These are phyloP conservation scores for Cataglyphis livida DNA, from an alignment of 2,888 invertebrate genomes.

Conservation along the genomic window DNA sequence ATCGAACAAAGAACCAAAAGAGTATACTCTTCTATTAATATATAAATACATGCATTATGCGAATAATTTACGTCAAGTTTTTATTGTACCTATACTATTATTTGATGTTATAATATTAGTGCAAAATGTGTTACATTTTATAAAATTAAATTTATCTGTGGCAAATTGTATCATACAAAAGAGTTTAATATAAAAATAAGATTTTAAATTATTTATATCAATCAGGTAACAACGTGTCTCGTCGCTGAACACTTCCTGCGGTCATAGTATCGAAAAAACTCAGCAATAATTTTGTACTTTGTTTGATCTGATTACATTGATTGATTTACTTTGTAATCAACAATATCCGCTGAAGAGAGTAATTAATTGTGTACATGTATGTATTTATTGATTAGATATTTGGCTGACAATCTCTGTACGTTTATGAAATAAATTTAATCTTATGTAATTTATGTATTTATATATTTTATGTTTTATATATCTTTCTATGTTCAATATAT, in stretches of 20 bases:
- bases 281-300: conserved; percentile 66
- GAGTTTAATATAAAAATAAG: conserved; percentile 10
- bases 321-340: conserved; percentile 69
- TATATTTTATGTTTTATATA: not conserved
- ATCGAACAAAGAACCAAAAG: not conserved
- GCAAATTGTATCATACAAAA: not conserved
- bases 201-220: conserved; percentile 1
- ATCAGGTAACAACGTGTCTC: conserved; percentile 64
- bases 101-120: not conserved
- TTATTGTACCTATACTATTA: not conserved
- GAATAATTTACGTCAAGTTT: not conserved
- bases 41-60: not conserved
- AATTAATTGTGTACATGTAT: conserved; percentile 80
- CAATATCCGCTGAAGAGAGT: conserved; percentile 72
- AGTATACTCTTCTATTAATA: not conserved
- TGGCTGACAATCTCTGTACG: conserved; percentile 77
- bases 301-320: conserved; percentile 59
- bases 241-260: conserved; percentile 60
- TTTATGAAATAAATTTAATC: conserved; percentile 78
- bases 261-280: conserved; percentile 65
- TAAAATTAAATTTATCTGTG: not conserved
- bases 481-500: not conserved
- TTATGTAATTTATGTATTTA: conserved; percentile 58
- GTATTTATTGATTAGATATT: conserved; percentile 82
- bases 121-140: not conserved